A percentile compares a stretch with the other conserved stretches of the same genome.
phyloP scores from a whole-genome alignment of 2,888 invertebrate genomes.

The Apamea anceps region DNA sequence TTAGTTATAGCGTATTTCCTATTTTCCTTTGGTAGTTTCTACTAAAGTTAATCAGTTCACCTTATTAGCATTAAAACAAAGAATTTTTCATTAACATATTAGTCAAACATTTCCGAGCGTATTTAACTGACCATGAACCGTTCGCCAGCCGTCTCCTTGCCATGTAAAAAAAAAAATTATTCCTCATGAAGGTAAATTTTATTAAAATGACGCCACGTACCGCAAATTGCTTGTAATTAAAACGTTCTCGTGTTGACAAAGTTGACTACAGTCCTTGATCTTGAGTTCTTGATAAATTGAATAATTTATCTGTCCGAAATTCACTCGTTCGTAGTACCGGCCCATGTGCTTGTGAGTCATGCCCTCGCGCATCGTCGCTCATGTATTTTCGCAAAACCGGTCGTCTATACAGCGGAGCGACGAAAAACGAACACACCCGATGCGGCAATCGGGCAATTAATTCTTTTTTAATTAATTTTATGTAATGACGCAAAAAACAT shows the following conservation, averaged over 20 bases:
- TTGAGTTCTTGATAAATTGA: slow-evolving; percentile 59
- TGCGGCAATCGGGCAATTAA: slow-evolving; percentile 73
- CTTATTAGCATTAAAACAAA: slow-evolving; percentile 44
- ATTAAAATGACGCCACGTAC: slow-evolving; percentile 53
- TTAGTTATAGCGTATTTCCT: background rate
- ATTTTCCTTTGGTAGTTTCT: slow-evolving; percentile 5
- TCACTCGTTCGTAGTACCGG: slow-evolving; percentile 63
- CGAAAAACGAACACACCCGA: slow-evolving; percentile 66
- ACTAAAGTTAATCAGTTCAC: slow-evolving; percentile 20
- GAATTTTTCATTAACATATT: slow-evolving; percentile 20
- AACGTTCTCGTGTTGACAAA: slow-evolving; percentile 57
- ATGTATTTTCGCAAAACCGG: slow-evolving; percentile 77
- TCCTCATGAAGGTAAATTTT: slow-evolving; percentile 43
- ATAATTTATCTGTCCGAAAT: slow-evolving; percentile 73
- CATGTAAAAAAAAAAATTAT: slow-evolving; percentile 32
- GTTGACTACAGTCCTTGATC: slow-evolving; percentile 63
- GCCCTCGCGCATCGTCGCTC: slow-evolving; percentile 59
- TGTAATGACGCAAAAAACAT: slow-evolving; percentile 60
- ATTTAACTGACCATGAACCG: slow-evolving; percentile 28
- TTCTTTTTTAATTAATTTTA: slow-evolving; percentile 69
- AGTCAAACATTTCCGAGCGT: slow-evolving; percentile 17
- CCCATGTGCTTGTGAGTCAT: slow-evolving; percentile 76
- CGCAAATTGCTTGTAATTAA: slow-evolving; percentile 64
- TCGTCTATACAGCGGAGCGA: slow-evolving; percentile 56
- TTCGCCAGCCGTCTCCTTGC: slow-evolving; percentile 23